These are phyloP conservation scores for Hartigia nigra DNA, from an alignment of 2,888 invertebrate genomes.

Conservation along the genomic window DNA sequence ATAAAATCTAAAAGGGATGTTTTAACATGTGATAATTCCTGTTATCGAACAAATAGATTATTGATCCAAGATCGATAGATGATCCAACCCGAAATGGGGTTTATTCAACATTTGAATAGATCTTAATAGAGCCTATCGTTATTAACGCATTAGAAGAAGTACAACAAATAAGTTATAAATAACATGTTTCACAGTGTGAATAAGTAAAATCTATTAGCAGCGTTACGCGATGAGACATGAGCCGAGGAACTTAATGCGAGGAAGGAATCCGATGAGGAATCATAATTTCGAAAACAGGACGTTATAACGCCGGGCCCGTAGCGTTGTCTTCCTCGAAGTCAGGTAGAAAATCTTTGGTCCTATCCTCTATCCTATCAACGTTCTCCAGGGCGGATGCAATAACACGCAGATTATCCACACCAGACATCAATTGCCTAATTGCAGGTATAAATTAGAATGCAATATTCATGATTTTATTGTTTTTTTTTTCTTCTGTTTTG, in stretches of 20 bases:
- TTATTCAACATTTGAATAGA: not conserved
- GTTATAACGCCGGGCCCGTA: conserved; percentile 68
- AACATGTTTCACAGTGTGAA: conserved; percentile 34
- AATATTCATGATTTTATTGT: not conserved
- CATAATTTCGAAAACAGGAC: not conserved
- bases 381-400: conserved; percentile 75
- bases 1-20: not conserved
- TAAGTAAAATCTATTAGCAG: conserved; percentile 8
- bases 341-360: conserved; percentile 66
- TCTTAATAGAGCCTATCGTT: not conserved
- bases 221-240: not conserved
- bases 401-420: conserved; percentile 75
- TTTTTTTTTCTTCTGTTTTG: not conserved
- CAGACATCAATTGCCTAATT: conserved; percentile 73
- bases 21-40: not conserved
- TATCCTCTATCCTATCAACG: conserved; percentile 69
- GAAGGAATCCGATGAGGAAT: conserved; percentile 18
- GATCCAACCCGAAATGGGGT: not conserved
- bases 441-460: conserved; percentile 12
- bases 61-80: not conserved
- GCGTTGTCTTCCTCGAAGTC: conserved; percentile 68
- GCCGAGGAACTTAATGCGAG: conserved; percentile 33
- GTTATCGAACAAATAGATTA: not conserved
- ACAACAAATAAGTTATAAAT: conserved; percentile 16
- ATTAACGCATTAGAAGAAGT: conserved; percentile 13